These are phyloP conservation scores for Heterotis niloticus DNA, from an alignment of 2,113 vertebrate genomes.

Conservation along the genomic window DNA sequence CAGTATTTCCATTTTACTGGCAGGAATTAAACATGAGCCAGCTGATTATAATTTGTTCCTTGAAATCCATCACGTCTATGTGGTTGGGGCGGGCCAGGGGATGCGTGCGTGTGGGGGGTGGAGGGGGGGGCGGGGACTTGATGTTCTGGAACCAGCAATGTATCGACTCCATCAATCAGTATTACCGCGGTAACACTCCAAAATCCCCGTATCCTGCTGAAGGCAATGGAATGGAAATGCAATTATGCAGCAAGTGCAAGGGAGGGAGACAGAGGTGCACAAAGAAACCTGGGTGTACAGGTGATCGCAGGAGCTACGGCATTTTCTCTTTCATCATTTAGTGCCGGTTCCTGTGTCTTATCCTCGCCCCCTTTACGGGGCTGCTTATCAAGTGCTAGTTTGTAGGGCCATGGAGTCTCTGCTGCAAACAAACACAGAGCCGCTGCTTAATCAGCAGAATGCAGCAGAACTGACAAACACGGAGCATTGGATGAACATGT, in stretches of 20 bases:
- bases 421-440: background rate
- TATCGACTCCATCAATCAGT: slow-evolving; percentile 71
- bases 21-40: slow-evolving; percentile 61
- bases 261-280: slow-evolving; percentile 24
- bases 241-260: slow-evolving; percentile 57
- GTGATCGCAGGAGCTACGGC: slow-evolving; percentile 21
- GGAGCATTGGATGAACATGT: too few species aligned
- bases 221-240: slow-evolving; percentile 60
- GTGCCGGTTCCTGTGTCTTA: slow-evolving; percentile 17
- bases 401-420: background rate
- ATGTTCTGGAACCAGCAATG: slow-evolving; percentile 66
- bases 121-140: too few species aligned
- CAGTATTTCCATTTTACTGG: slow-evolving; percentile 61
- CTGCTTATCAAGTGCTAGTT: background rate
- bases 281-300: slow-evolving; percentile 25
- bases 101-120: too few species aligned
- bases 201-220: slow-evolving; percentile 55
- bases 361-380: background rate
- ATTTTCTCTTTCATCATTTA: slow-evolving; percentile 19
- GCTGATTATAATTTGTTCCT: slow-evolving; percentile 63
- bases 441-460: background rate
- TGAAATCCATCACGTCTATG: slow-evolving; percentile 64
- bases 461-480: too few species aligned
- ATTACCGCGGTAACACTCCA: slow-evolving; percentile 63
- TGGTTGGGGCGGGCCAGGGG: slow-evolving; percentile 34